Conservation (phyloP, 2,113 vertebrate genomes). For the Eidolon helvum region DNA sequence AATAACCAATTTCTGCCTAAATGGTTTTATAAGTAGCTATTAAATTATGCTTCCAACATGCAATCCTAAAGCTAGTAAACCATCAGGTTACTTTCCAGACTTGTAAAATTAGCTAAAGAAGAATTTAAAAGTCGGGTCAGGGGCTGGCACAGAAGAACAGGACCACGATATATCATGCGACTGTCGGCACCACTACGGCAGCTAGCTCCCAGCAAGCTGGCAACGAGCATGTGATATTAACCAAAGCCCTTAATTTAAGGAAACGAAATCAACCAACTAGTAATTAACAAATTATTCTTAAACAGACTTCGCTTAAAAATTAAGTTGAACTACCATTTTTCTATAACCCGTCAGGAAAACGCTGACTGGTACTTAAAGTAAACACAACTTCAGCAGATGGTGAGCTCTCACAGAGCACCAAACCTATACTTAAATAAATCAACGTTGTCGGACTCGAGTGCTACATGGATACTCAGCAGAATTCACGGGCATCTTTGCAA, state of each 20-base stretch:
- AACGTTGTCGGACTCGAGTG: slow-evolving; percentile 31
- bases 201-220: slow-evolving; percentile 61
- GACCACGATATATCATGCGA: not conserved
- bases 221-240: slow-evolving; percentile 78
- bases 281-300: slow-evolving; percentile 85
- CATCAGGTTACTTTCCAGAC: slow-evolving; percentile 15
- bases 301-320: slow-evolving; percentile 78
- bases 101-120: slow-evolving; percentile 61
- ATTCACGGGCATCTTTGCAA: slow-evolving; percentile 73
- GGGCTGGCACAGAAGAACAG: slow-evolving; percentile 2
- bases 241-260: slow-evolving; percentile 77
- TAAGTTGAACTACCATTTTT: slow-evolving; percentile 77
- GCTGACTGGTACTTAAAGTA: slow-evolving; percentile 74
- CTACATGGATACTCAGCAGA: slow-evolving; percentile 76
- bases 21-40: slow-evolving; percentile 42
- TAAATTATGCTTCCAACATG: slow-evolving; percentile 36
- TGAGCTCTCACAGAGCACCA: slow-evolving; percentile 56
- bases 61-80: slow-evolving; percentile 34
- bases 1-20: slow-evolving; percentile 33
- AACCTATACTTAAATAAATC: slow-evolving; percentile 80
- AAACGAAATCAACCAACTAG: slow-evolving; percentile 78
- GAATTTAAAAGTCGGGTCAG: slow-evolving; percentile 13
- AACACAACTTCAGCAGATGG: slow-evolving; percentile 77
- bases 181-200: not conserved
- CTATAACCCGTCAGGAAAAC: slow-evolving; percentile 74